phyloP scores from a whole-genome alignment of 2,888 invertebrate species.

The Lomographa bimaculata region DNA sequence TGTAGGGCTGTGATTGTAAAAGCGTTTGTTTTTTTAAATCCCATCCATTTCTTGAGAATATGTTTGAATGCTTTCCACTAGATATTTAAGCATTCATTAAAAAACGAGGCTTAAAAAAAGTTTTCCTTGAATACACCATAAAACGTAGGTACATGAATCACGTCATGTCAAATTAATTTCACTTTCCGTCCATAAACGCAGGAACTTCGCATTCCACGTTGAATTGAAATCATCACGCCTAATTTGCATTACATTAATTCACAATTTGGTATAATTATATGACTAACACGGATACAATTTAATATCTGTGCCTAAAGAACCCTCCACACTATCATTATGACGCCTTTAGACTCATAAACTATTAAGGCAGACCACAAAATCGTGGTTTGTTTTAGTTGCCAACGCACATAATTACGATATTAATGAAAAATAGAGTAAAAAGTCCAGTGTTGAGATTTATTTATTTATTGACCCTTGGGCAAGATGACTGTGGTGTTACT shows the following conservation, averaged over 20 bases:
- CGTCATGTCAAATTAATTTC: constrained; percentile 11
- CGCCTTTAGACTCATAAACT: constrained; percentile 75
- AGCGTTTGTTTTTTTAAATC: too few relatives aligned
- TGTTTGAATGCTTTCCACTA: too few relatives aligned
- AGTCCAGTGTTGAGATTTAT: constrained; percentile 70
- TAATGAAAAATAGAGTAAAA: constrained; percentile 71
- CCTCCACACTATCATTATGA: constrained; percentile 67
- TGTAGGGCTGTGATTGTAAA: too few relatives aligned
- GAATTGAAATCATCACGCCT: constrained; percentile 21
- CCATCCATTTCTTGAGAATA: too few relatives aligned
- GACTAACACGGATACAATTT: constrained; percentile 44
- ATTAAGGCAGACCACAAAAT: constrained; percentile 68
- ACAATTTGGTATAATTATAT: constrained; percentile 35
- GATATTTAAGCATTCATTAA: too few relatives aligned
- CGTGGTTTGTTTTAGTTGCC: constrained; percentile 76
- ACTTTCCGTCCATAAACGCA: constrained; percentile 17
- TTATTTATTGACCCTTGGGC: constrained; percentile 72
- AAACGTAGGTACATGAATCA: too few relatives aligned
- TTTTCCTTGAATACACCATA: too few relatives aligned
- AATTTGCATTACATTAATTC: constrained; percentile 31
- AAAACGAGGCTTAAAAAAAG: too few relatives aligned
- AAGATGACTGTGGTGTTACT: constrained; percentile 42
- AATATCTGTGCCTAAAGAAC: constrained; percentile 42
- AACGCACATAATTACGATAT: constrained; percentile 73
- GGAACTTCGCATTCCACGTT: constrained; percentile 12